A percentile compares a stretch with the other conserved stretches of the same genome.
Evolutionary conservation across 2,888 invertebrate species (phyloP).

Genomic region (Liodrosophila aerea): DNA sequence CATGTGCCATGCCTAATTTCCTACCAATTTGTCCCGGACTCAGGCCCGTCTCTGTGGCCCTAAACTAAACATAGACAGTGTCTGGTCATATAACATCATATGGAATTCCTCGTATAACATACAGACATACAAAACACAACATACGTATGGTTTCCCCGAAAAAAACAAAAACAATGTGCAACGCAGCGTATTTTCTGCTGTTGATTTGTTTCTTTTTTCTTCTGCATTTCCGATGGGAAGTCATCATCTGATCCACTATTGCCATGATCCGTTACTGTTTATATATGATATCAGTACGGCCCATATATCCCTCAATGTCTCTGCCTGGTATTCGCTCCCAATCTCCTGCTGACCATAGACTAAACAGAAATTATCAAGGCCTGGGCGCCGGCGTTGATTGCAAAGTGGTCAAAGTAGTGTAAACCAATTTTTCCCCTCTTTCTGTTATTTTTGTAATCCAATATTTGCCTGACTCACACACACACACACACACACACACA

Average conservation of each 20-base stretch:
- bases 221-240: slow-evolving; percentile 10
- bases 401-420: slow-evolving; percentile 35
- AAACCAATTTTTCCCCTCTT: slow-evolving; percentile 14
- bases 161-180: too few relatives aligned
- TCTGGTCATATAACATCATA: background rate
- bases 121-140: background rate
- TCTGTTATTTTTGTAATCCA: slow-evolving; percentile 53
- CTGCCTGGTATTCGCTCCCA: background rate
- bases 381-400: slow-evolving; percentile 35
- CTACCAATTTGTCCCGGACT: slow-evolving; percentile 4
- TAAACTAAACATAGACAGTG: slow-evolving; percentile 29
- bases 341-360: slow-evolving; percentile 32
- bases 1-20: too few relatives aligned
- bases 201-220: background rate
- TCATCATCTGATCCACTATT: too few relatives aligned
- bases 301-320: background rate
- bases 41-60: background rate
- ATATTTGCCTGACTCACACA: slow-evolving; percentile 54
- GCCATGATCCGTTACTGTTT: slow-evolving; percentile 1
- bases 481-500: slow-evolving; percentile 12
- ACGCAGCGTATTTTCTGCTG: background rate
- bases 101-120: slow-evolving; percentile 10
- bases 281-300: background rate
- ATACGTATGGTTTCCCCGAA: background rate
- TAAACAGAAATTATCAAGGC: slow-evolving; percentile 34